Evolutionary conservation across 2,888 invertebrate genomes (phyloP).

Genomic region (Pyrochroa serraticornis): DNA sequence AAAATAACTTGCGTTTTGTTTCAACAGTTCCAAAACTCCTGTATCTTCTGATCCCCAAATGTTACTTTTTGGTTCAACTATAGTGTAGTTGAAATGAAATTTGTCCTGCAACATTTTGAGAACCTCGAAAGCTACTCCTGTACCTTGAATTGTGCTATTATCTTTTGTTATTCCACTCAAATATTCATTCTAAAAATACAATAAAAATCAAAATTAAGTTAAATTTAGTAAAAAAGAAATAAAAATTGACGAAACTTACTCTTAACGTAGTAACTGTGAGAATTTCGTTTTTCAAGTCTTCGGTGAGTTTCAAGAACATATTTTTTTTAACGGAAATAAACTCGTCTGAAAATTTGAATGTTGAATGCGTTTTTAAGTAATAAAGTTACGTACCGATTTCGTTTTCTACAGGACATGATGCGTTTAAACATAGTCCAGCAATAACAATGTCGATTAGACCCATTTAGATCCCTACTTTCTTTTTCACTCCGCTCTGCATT

Average conservation of each 20-base stretch:
- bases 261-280: constrained; percentile 34
- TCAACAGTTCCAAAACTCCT: constrained; percentile 70
- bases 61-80: constrained; percentile 68
- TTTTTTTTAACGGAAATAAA: constrained; percentile 12
- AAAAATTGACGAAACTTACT: not conserved
- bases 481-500: constrained; percentile 17
- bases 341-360: constrained; percentile 12
- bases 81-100: constrained; percentile 76
- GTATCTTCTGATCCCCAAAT: constrained; percentile 64
- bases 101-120: constrained; percentile 70
- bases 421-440: constrained; percentile 35
- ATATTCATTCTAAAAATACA: constrained; percentile 64
- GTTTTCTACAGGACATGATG: constrained; percentile 27
- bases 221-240: not conserved
- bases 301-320: constrained; percentile 21
- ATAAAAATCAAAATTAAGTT: not conserved
- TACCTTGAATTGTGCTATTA: constrained; percentile 66
- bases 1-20: constrained; percentile 38
- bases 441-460: constrained; percentile 35
- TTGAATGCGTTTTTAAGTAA: not conserved
- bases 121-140: constrained; percentile 76
- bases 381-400: constrained; percentile 4
- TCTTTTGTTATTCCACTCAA: constrained; percentile 62
- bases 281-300: constrained; percentile 37
- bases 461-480: constrained; percentile 27